Evolutionary conservation across 2,113 vertebrate genomes (phyloP).

Genomic region (Oryzias javanicus): DNA sequence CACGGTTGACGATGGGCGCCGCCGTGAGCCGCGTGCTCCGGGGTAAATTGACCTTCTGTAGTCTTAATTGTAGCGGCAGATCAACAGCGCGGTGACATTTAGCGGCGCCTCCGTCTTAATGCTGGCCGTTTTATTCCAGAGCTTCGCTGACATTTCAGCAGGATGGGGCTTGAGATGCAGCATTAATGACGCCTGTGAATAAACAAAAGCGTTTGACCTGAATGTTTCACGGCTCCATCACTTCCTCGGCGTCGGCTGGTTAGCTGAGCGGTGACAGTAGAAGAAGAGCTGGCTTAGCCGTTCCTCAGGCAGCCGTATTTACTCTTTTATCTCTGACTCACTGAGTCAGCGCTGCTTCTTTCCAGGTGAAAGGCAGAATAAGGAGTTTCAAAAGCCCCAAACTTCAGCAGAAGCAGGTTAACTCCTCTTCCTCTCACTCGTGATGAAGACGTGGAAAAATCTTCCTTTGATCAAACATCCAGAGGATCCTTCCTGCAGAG

Average conservation of each 20-base stretch:
- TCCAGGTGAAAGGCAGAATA: too few species aligned
- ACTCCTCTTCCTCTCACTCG: too few species aligned
- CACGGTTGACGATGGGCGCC: slow-evolving; percentile 12
- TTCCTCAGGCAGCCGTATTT: not conserved
- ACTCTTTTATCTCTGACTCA: not conserved
- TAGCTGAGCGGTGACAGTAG: not conserved
- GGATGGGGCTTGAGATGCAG: slow-evolving; percentile 46
- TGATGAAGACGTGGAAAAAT: too few species aligned
- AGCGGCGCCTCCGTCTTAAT: slow-evolving; percentile 62
- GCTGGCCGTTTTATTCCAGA: slow-evolving; percentile 61
- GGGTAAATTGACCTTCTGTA: slow-evolving; percentile 68
- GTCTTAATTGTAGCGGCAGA: slow-evolving; percentile 70
- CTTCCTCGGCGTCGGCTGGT: not conserved
- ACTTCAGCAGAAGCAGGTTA: too few species aligned
- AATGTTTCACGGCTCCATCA: slow-evolving; percentile 27
- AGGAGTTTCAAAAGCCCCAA: too few species aligned
- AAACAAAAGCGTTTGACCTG: slow-evolving; percentile 38
- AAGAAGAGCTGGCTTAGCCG: not conserved
- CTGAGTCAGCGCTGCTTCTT: not conserved
- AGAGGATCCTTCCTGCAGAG: not conserved
- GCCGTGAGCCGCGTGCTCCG: slow-evolving; percentile 44
- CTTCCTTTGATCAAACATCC: not conserved
- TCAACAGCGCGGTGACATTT: slow-evolving; percentile 67
- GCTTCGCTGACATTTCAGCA: slow-evolving; percentile 64
- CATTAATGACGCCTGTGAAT: slow-evolving; percentile 37